Conservation (phyloP, 2,797 vertebrate species). For the Meda fulgida region DNA sequence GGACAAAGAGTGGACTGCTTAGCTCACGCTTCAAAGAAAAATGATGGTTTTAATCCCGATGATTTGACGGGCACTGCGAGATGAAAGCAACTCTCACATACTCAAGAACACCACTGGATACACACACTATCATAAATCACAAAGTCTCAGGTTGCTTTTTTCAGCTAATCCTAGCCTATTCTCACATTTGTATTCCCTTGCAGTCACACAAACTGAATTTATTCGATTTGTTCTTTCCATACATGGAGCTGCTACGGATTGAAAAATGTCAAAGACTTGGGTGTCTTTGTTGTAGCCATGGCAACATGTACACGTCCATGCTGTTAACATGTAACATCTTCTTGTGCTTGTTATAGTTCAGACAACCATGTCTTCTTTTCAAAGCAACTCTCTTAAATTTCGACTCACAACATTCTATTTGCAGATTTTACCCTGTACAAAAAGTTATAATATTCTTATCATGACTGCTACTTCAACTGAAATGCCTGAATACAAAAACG, state of each 20-base stretch:
- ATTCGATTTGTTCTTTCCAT: neutral
- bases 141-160: constrained; percentile 6
- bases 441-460: neutral
- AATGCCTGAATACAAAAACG: neutral
- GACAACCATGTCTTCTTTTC: neutral
- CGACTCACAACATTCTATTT: neutral
- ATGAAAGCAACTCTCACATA: neutral
- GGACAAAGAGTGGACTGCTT: neutral
- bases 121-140: constrained; percentile 7
- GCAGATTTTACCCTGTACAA: neutral
- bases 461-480: neutral
- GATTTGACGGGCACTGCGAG: neutral
- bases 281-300: constrained; percentile 40
- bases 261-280: constrained; percentile 25
- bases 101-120: neutral
- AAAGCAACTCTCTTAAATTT: neutral
- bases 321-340: constrained; percentile 16
- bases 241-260: constrained; percentile 16
- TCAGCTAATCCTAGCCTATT: constrained; percentile 4
- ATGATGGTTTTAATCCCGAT: neutral
- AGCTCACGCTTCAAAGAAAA: neutral
- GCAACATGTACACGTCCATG: constrained; percentile 7
- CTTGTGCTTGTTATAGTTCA: constrained; percentile 8
- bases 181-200: constrained; percentile 29
- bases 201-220: constrained; percentile 16